phyloP scores from a whole-genome alignment of 2,888 invertebrate species.

The Melieria picta region DNA sequence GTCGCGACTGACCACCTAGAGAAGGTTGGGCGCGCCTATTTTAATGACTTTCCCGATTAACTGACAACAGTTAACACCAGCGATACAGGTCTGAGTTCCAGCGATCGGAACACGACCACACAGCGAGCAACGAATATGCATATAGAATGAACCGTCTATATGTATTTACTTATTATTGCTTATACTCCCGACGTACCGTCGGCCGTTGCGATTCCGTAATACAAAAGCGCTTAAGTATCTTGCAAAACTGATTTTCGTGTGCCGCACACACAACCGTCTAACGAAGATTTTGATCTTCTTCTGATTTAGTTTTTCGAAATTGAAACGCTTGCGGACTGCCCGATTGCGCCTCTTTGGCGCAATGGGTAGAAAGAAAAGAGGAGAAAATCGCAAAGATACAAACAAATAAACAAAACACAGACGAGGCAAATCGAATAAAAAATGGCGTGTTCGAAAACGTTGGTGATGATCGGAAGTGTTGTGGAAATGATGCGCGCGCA shows the following conservation, averaged over 20 bases:
- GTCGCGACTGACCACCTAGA: background rate
- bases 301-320: slow-evolving; percentile 52
- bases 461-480: too few relatives aligned
- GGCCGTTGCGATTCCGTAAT: slow-evolving; percentile 18
- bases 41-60: too few relatives aligned
- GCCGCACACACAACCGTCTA: slow-evolving; percentile 63
- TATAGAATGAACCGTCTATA: slow-evolving; percentile 11
- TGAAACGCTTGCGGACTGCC: slow-evolving; percentile 22
- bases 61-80: too few relatives aligned
- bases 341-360: background rate
- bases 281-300: slow-evolving; percentile 64
- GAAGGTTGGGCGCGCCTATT: too few relatives aligned
- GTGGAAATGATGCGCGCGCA: slow-evolving; percentile 48
- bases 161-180: slow-evolving; percentile 8
- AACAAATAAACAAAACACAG: slow-evolving; percentile 11
- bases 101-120: too few relatives aligned
- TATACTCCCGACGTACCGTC: slow-evolving; percentile 13
- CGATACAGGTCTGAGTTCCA: too few relatives aligned
- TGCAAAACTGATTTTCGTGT: slow-evolving; percentile 34
- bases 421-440: too few relatives aligned
- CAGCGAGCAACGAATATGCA: background rate
- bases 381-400: slow-evolving; percentile 20
- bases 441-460: too few relatives aligned
- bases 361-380: background rate
- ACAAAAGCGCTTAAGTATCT: slow-evolving; percentile 11